Evolutionary conservation across 2,888 invertebrate genomes (phyloP).

Genomic region (Camponotus fellah): DNA sequence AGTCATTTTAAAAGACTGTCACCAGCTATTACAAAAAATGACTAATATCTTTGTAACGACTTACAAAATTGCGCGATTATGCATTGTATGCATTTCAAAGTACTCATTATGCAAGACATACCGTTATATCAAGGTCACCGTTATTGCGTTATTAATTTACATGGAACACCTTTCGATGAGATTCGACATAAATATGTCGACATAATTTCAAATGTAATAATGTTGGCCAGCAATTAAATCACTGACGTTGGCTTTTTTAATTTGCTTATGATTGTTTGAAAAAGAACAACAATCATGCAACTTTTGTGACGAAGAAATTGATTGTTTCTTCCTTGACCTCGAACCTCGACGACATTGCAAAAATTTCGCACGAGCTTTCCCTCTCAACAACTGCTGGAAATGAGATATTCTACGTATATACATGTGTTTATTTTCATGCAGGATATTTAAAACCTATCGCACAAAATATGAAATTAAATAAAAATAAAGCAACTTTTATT

Average conservation of each 20-base stretch:
- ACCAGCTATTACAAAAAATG: not conserved
- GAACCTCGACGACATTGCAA: slow-evolving; percentile 49
- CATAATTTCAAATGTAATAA: slow-evolving; percentile 28
- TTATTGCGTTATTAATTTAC: slow-evolving; percentile 33
- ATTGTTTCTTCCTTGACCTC: slow-evolving; percentile 53
- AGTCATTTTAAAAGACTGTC: not conserved
- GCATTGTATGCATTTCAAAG: not conserved
- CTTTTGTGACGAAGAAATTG: slow-evolving; percentile 33
- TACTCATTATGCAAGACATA: not conserved
- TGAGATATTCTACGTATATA: slow-evolving; percentile 46
- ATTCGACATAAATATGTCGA: not conserved
- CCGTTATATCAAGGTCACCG: slow-evolving; percentile 9
- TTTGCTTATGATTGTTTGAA: not conserved
- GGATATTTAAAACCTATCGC: not conserved
- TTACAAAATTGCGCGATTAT: not conserved
- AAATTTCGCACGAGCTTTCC: slow-evolving; percentile 65
- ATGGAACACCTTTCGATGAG: not conserved
- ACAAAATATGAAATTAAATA: slow-evolving; percentile 8
- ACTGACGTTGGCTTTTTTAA: slow-evolving; percentile 26
- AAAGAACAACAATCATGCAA: not conserved
- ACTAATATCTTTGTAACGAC: not conserved
- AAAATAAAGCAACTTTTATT: slow-evolving; percentile 11
- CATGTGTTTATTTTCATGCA: not conserved
- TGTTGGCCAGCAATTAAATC: slow-evolving; percentile 55
- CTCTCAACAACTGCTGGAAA: slow-evolving; percentile 63